These are phyloP conservation scores for Phorcus lineatus DNA, from an alignment of 2,888 invertebrate genomes.

Conservation along the genomic window DNA sequence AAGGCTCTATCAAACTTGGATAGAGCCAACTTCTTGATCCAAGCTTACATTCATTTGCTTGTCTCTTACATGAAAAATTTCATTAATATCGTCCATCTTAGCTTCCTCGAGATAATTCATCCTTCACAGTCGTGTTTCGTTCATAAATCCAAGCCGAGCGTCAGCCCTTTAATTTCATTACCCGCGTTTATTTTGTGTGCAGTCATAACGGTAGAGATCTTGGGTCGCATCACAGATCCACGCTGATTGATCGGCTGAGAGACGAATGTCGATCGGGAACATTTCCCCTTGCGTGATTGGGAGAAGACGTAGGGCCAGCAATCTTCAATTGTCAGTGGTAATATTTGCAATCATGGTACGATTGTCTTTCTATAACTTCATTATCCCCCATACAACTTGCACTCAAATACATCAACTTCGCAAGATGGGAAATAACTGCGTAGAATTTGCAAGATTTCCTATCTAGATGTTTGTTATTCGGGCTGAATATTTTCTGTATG, in stretches of 20 bases:
- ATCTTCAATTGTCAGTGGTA: slow-evolving; percentile 22
- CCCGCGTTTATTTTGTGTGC: slow-evolving; percentile 20
- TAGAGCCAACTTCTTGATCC: background rate
- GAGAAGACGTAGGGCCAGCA: slow-evolving; percentile 16
- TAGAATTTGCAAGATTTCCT: too few species aligned
- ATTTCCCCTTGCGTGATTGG: slow-evolving; percentile 22
- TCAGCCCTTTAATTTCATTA: slow-evolving; percentile 23
- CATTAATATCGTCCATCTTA: slow-evolving; percentile 24
- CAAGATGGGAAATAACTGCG: too few species aligned
- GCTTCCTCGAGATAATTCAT: slow-evolving; percentile 11
- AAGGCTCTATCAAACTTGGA: background rate
- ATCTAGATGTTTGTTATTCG: too few species aligned
- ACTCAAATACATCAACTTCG: background rate
- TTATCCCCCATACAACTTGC: background rate
- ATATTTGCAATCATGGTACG: slow-evolving; percentile 20
- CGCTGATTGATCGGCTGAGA: slow-evolving; percentile 4
- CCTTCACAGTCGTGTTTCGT: slow-evolving; percentile 3
- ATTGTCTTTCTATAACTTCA: slow-evolving; percentile 24
- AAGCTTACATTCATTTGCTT: slow-evolving; percentile 20
- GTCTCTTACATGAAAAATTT: slow-evolving; percentile 19
- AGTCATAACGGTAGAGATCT: slow-evolving; percentile 25
- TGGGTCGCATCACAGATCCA: slow-evolving; percentile 16
- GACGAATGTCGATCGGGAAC: slow-evolving; percentile 22
- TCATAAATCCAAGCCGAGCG: slow-evolving; percentile 15
- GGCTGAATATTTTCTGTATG: too few species aligned